These are phyloP conservation scores for Cataglyphis rosenhaueri DNA, from an alignment of 2,888 invertebrate genomes.

Conservation along the genomic window DNA sequence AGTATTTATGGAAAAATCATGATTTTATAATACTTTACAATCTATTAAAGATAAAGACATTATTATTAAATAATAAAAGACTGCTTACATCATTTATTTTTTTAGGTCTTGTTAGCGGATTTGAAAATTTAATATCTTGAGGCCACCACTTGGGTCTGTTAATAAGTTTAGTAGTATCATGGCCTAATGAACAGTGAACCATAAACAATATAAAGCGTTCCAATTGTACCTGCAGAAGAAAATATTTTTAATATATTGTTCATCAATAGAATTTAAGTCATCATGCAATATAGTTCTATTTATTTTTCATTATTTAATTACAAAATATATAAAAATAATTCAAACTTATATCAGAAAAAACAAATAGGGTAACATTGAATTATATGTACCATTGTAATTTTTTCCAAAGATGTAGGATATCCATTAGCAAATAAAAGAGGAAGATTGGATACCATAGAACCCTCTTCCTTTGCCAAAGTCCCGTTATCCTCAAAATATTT, in stretches of 20 bases:
- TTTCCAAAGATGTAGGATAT: conserved; percentile 89
- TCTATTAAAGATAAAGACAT: background rate
- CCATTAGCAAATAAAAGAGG: conserved; percentile 91
- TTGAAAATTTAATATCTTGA: conserved; percentile 88
- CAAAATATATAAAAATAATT: background rate
- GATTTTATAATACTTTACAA: background rate
- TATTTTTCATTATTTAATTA: background rate
- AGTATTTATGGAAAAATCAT: background rate
- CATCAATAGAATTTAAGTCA: conserved; percentile 2
- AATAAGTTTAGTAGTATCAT: conserved; percentile 87
- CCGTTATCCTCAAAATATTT: conserved; percentile 73
- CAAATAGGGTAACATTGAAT: background rate
- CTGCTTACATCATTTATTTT: conserved; percentile 85
- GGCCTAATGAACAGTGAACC: conserved; percentile 91
- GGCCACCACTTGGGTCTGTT: conserved; percentile 91
- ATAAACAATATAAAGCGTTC: conserved; percentile 91
- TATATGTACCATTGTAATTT: conserved; percentile 86
- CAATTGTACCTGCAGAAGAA: conserved; percentile 85
- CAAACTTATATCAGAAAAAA: background rate
- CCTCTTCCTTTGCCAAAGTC: conserved; percentile 75
- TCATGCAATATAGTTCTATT: background rate
- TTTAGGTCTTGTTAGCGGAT: conserved; percentile 88
- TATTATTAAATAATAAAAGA: background rate
- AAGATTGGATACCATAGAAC: conserved; percentile 90
- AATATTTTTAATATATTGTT: background rate